Conservation (phyloP, 2,888 invertebrate genomes). For the Seira ritae region DNA sequence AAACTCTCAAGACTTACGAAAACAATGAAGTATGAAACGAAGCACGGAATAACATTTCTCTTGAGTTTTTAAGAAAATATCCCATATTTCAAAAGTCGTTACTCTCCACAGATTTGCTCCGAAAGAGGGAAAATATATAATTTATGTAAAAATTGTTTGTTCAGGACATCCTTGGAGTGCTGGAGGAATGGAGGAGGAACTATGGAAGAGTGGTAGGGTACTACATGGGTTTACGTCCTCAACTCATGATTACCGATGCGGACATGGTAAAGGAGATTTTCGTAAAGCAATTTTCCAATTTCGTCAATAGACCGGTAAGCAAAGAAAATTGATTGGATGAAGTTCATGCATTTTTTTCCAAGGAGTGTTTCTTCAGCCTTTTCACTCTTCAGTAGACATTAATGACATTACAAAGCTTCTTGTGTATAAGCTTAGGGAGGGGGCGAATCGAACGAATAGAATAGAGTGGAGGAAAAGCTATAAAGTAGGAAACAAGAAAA, state of each 20-base stretch:
- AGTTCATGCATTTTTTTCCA: too few species aligned
- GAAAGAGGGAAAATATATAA: conserved; percentile 19
- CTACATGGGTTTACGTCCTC: conserved; percentile 71
- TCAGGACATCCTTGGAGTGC: conserved; percentile 68
- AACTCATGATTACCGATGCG: conserved; percentile 70
- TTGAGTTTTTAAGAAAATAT: conserved; percentile 22
- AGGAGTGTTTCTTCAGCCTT: too few species aligned
- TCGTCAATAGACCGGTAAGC: conserved; percentile 72
- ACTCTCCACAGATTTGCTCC: too few species aligned
- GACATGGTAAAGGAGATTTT: conserved; percentile 73
- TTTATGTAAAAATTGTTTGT: conserved; percentile 41
- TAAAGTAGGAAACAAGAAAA: too few species aligned
- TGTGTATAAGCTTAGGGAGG: too few species aligned
- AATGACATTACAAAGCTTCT: too few species aligned
- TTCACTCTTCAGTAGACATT: too few species aligned
- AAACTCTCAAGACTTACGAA: too few species aligned
- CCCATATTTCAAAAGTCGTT: neutral
- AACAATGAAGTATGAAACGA: too few species aligned
- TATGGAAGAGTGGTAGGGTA: conserved; percentile 72
- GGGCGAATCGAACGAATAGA: too few species aligned
- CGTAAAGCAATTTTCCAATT: conserved; percentile 72
- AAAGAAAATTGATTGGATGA: neutral
- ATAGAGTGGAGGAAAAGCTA: too few species aligned
- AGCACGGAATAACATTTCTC: conserved; percentile 4
- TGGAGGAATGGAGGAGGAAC: conserved; percentile 66